These are phyloP conservation scores for Lamellibrachia luymesi DNA, from an alignment of 1,140 invertebrate species.

Conservation along the genomic window DNA sequence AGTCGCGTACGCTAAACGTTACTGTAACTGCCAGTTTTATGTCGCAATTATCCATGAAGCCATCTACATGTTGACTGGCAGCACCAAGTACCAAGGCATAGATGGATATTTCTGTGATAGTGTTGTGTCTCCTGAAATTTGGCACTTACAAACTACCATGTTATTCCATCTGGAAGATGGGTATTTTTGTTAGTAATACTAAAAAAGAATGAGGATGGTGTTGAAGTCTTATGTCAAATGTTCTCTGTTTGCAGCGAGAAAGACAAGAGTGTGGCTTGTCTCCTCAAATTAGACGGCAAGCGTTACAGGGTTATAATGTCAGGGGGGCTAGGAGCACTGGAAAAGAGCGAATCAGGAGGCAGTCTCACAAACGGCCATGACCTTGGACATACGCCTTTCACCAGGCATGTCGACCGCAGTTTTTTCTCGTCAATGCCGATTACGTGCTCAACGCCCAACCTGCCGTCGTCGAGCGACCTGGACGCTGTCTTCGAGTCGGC, in stretches of 20 bases:
- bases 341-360: neutral
- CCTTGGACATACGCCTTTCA: neutral
- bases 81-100: too few relatives aligned
- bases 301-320: neutral
- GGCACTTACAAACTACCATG: too few relatives aligned
- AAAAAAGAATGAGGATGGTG: too few relatives aligned
- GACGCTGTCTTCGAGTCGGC: neutral
- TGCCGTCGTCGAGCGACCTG: neutral
- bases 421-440: neutral
- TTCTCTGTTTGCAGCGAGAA: neutral
- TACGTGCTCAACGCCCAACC: neutral
- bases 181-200: too few relatives aligned
- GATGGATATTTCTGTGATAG: too few relatives aligned
- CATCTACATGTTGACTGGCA: too few relatives aligned
- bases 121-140: too few relatives aligned
- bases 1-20: too few relatives aligned
- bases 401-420: neutral
- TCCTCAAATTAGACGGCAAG: neutral
- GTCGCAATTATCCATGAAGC: too few relatives aligned
- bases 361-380: neutral
- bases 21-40: too few relatives aligned
- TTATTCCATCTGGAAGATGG: too few relatives aligned
- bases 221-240: neutral
- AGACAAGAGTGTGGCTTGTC: neutral
- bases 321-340: neutral